Percentiles rank a stretch among this genome's conserved stretches.
Evolutionary conservation across 2,888 invertebrate species (phyloP).

Genomic region (Stegana nigrithorax): DNA sequence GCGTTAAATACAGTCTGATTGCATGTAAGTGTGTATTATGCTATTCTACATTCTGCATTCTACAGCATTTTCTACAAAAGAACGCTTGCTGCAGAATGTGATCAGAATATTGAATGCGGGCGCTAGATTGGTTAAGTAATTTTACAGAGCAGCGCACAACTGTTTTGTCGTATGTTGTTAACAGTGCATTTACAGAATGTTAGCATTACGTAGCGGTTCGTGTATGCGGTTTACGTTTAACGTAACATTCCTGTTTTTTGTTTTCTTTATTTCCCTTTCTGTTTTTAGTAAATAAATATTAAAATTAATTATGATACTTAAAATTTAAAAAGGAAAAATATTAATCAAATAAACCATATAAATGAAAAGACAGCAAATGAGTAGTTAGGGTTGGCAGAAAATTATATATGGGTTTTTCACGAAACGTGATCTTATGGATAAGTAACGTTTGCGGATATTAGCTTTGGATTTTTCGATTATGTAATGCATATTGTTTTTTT

Average conservation of each 20-base stretch:
- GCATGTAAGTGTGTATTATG: constrained; percentile 12
- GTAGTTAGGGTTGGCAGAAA: neutral
- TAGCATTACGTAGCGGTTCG: neutral
- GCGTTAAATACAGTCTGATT: too few species aligned
- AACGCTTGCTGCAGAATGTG: too few species aligned
- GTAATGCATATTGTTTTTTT: neutral
- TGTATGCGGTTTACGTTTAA: constrained; percentile 1
- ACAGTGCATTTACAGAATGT: neutral
- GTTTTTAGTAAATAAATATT: constrained; percentile 29
- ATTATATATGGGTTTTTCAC: too few species aligned
- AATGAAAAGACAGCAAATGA: neutral
- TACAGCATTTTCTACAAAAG: too few species aligned
- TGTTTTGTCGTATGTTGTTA: neutral
- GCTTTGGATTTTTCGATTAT: constrained; percentile 8
- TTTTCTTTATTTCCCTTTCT: constrained; percentile 34
- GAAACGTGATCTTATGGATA: neutral
- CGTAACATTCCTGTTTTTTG: constrained; percentile 16
- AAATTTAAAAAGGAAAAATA: neutral
- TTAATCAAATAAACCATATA: neutral
- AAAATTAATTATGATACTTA: neutral
- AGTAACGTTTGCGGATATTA: too few species aligned
- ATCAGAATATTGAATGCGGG: too few species aligned
- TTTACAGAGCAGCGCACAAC: neutral
- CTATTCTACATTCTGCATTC: too few species aligned
- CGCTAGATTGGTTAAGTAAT: too few species aligned